Percentiles rank a stretch among this genome's conserved stretches.
phyloP scores from a whole-genome alignment of 2,113 vertebrate genomes.

The Maccullochella peelii region DNA sequence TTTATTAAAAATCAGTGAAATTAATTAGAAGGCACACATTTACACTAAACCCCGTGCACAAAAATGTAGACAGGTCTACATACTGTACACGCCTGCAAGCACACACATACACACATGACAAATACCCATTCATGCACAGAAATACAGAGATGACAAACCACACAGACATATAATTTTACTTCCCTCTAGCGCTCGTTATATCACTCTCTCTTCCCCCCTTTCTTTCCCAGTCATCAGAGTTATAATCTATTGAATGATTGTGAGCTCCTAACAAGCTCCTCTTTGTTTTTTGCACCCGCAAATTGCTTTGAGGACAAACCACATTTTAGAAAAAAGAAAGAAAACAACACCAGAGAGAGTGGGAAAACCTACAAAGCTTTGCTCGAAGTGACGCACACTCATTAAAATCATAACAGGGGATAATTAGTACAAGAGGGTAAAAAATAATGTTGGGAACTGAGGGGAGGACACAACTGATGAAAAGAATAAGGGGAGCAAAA shows the following conservation, averaged over 20 bases:
- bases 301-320: constrained; percentile 81
- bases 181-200: constrained; percentile 30
- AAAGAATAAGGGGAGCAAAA: constrained; percentile 47
- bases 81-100: not conserved
- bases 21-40: not conserved
- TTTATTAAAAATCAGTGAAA: not conserved
- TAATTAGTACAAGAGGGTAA: constrained; percentile 70
- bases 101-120: constrained; percentile 6
- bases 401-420: constrained; percentile 74
- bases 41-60: not conserved
- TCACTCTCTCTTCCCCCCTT: constrained; percentile 21
- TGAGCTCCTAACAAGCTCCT: constrained; percentile 87
- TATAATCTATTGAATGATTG: constrained; percentile 84
- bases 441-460: constrained; percentile 53
- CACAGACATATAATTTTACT: constrained; percentile 34
- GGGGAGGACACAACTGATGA: constrained; percentile 31
- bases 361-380: constrained; percentile 65
- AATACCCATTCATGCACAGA: constrained; percentile 50
- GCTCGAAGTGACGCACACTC: constrained; percentile 65
- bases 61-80: not conserved
- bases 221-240: constrained; percentile 59
- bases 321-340: constrained; percentile 27
- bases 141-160: constrained; percentile 42
- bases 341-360: constrained; percentile 44
- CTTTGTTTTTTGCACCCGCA: constrained; percentile 86